Evolutionary conservation across 2,797 vertebrate genomes (phyloP).

Genomic region (Trichosurus vulpecula): DNA sequence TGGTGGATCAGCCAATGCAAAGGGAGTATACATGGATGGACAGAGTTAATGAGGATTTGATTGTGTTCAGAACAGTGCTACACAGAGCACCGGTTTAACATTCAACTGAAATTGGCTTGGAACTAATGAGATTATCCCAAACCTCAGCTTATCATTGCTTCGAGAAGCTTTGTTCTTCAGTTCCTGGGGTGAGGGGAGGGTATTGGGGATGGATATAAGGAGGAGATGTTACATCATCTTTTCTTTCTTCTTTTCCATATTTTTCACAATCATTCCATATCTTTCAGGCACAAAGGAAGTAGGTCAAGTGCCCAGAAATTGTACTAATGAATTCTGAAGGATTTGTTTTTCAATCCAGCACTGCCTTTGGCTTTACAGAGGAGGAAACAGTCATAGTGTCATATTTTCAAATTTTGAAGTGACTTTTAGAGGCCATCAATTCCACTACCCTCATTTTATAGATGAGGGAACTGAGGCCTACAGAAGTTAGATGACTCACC

Average conservation of each 20-base stretch:
- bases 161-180: neutral
- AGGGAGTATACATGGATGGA: neutral
- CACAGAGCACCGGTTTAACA: neutral
- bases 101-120: neutral
- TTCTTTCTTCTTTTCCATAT: neutral
- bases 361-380: neutral
- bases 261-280: neutral
- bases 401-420: neutral
- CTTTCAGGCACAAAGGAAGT: neutral
- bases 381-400: neutral
- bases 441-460: neutral
- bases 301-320: neutral
- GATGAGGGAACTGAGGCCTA: neutral
- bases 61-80: neutral
- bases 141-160: neutral
- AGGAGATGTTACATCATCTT: fast-evolving
- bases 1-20: neutral
- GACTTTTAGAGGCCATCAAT: neutral
- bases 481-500: neutral
- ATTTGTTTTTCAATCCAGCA: conserved; percentile 1
- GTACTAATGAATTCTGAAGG: neutral
- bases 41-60: neutral
- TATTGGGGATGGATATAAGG: neutral
- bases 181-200: neutral
- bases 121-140: neutral